Percentiles rank a stretch among this genome's conserved stretches.
phyloP scores from a whole-genome alignment of 2,888 invertebrate species.

The Drosophila nigricruria region DNA sequence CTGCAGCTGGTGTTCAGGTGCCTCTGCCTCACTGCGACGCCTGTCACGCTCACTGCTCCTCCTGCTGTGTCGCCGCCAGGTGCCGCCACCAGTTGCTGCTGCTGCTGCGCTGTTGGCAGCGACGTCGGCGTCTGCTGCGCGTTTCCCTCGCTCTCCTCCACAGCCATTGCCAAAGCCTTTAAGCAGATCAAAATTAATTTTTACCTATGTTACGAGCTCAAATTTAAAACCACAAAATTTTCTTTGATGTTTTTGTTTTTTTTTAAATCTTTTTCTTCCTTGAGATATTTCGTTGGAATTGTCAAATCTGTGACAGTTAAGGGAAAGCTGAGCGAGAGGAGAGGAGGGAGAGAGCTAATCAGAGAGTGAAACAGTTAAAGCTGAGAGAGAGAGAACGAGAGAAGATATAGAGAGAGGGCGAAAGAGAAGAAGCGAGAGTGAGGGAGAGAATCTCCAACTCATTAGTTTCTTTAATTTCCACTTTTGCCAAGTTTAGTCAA shows the following conservation, averaged over 20 bases:
- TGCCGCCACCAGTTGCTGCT: neutral
- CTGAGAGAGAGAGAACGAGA: neutral
- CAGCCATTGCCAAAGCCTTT: slow-evolving; percentile 23
- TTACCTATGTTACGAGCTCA: slow-evolving; percentile 5
- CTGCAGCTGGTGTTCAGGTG: neutral
- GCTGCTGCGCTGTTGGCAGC: neutral
- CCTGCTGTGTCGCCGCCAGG: neutral
- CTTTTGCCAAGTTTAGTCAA: too few relatives aligned
- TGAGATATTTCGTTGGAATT: neutral
- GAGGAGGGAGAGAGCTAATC: neutral
- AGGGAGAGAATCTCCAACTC: too few relatives aligned
- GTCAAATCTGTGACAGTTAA: neutral
- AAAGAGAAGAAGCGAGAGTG: neutral
- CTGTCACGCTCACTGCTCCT: neutral
- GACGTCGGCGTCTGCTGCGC: neutral
- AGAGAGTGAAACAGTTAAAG: too few relatives aligned
- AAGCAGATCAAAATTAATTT: slow-evolving; percentile 6
- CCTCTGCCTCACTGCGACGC: neutral
- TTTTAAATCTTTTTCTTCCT: neutral
- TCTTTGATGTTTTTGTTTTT: neutral
- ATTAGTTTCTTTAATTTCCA: too few relatives aligned
- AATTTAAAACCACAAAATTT: slow-evolving; percentile 5
- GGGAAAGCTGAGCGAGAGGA: neutral
- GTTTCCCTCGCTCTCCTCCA: neutral
- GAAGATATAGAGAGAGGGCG: neutral